phyloP scores from a whole-genome alignment of 2,797 vertebrate genomes.

The Meda fulgida region DNA sequence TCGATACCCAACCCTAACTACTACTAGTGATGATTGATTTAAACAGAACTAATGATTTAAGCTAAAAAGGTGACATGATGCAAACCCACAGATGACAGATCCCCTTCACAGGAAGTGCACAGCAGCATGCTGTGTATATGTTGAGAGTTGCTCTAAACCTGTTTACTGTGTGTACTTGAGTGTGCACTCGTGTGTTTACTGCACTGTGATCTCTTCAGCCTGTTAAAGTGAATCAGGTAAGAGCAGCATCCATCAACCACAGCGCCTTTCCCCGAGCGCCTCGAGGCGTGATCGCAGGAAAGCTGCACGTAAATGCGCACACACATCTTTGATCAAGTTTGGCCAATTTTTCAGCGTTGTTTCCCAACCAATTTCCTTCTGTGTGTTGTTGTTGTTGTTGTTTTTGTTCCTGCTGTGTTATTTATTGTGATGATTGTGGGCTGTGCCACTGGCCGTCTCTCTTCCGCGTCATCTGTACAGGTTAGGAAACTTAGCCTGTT shows the following conservation, averaged over 20 bases:
- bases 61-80: neutral
- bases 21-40: neutral
- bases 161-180: slow-evolving; percentile 4
- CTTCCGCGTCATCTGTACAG: slow-evolving; percentile 3
- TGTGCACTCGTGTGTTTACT: neutral
- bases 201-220: slow-evolving; percentile 24
- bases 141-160: neutral
- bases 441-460: slow-evolving; percentile 8
- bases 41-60: neutral
- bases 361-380: slow-evolving; percentile 27
- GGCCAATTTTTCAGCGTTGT: slow-evolving; percentile 29
- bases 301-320: slow-evolving; percentile 10
- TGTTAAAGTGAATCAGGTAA: slow-evolving; percentile 41
- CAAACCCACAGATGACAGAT: neutral
- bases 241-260: slow-evolving; percentile 46
- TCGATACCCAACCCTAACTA: neutral
- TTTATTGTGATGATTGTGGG: slow-evolving; percentile 38
- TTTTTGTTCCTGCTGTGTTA: neutral
- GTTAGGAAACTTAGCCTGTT: slow-evolving; percentile 68
- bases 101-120: neutral
- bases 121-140: neutral
- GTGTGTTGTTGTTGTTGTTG: slow-evolving; percentile 16
- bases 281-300: neutral
- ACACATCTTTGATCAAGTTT: slow-evolving; percentile 59
- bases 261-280: neutral